Percentiles rank a stretch among this genome's conserved stretches.
Evolutionary conservation across 2,888 invertebrate genomes (phyloP).

Genomic region (Arge pagana): DNA sequence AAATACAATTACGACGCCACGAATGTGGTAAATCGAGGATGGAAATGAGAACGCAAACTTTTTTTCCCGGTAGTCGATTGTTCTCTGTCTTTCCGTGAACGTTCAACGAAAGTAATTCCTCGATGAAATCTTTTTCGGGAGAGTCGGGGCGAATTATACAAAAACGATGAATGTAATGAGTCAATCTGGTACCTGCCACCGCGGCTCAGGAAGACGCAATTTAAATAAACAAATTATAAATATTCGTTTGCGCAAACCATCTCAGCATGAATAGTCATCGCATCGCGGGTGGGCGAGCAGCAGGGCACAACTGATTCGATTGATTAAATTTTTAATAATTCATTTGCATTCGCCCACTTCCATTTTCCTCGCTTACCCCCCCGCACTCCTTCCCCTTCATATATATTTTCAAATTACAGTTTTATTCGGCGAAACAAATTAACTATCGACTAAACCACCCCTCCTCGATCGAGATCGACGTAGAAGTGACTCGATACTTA

Average conservation of each 20-base stretch:
- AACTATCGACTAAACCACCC: conserved; percentile 50
- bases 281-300: conserved; percentile 45
- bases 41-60: too few species aligned
- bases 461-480: conserved; percentile 30
- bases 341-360: conserved; percentile 54
- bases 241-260: conserved; percentile 54
- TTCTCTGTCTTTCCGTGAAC: too few species aligned
- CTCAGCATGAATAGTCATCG: conserved; percentile 58
- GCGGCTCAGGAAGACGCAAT: conserved; percentile 38
- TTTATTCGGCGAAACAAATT: conserved; percentile 54
- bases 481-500: conserved; percentile 34
- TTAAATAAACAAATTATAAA: conserved; percentile 59
- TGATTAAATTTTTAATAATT: conserved; percentile 59
- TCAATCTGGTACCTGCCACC: conserved; percentile 34
- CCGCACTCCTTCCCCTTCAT: conserved; percentile 21
- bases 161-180: conserved; percentile 54
- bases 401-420: conserved; percentile 57
- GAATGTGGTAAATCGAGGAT: too few species aligned
- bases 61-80: too few species aligned
- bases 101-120: too few species aligned
- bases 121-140: conserved; percentile 1
- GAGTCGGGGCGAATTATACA: conserved; percentile 9
- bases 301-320: conserved; percentile 54
- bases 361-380: conserved; percentile 35
- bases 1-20: too few species aligned